Percentiles rank a stretch among this genome's conserved stretches.
Evolutionary conservation across 2,797 vertebrate genomes (phyloP).

Genomic region (Tachyglossus aculeatus): DNA sequence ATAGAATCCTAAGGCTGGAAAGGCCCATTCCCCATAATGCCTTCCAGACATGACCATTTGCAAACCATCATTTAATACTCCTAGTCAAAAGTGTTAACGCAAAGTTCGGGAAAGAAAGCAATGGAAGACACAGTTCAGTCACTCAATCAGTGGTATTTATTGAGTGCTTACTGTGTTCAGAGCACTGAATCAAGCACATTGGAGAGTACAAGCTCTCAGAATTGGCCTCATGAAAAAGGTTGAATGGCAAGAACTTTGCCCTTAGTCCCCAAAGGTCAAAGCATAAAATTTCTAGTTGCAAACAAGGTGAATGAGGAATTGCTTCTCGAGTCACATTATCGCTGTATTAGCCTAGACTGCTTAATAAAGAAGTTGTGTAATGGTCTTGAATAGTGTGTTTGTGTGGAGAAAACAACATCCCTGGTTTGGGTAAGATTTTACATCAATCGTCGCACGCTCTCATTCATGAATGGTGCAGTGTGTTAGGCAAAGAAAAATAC

Average conservation of each 20-base stretch:
- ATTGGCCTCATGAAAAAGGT: slow-evolving; percentile 5
- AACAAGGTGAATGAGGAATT: slow-evolving; percentile 8
- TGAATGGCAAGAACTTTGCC: not conserved
- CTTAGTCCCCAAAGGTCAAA: slow-evolving; percentile 25
- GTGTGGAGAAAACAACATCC: slow-evolving; percentile 16
- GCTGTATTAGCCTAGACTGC: not conserved
- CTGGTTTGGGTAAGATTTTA: slow-evolving; percentile 7
- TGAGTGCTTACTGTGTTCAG: too few relatives aligned
- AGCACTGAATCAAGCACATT: not conserved
- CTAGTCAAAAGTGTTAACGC: too few relatives aligned
- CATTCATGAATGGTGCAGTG: slow-evolving; percentile 16
- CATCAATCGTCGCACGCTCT: not conserved
- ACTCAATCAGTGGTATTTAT: too few relatives aligned
- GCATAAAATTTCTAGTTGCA: slow-evolving; percentile 1
- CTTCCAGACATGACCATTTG: too few relatives aligned
- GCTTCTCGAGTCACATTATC: slow-evolving; percentile 8
- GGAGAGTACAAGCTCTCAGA: slow-evolving; percentile 1
- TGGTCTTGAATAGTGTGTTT: slow-evolving; percentile 30
- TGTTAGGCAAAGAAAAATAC: slow-evolving; percentile 8
- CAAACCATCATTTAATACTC: too few relatives aligned
- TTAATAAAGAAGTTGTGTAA: slow-evolving; percentile 24
- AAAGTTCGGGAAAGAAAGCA: too few relatives aligned
- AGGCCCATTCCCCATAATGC: too few relatives aligned
- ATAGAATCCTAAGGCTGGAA: too few relatives aligned
- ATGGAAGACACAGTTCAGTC: too few relatives aligned